Base-by-base conservation (phyloP, 2,888 invertebrate genomes). In the Bombylius discolor region DNA sequence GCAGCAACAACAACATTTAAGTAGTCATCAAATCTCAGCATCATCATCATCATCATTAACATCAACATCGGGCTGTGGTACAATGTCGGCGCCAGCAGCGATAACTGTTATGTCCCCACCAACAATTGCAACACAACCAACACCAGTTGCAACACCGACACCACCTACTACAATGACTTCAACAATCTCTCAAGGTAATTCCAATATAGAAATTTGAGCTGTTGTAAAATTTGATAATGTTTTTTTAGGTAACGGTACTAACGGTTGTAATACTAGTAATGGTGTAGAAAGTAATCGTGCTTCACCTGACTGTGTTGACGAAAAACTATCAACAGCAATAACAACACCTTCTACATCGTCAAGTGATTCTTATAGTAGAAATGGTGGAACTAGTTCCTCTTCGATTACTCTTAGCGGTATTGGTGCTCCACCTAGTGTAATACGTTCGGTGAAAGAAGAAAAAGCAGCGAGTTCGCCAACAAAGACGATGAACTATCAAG, bases 361-460 rank as follows among this genome's bases (percentile, higher is more conserved):
- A 23, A 50, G 14, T 42, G 57, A 56, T 55, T 33, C 46, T 12
- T 61, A 62, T 51, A 64, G 68, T 34, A 42, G 42, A 31, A 6
- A 12, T 42, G 34, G 34, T 34, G 48, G 33, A 48, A 39, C 5
- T 42, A 42, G 11, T 11, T 11, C 39, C 11, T 7, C 39, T 11
- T 36, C 36, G 6, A 11, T 8, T 11, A 4, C 39, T 1, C 11
- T 42, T 8, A 48, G 51, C 39, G 45, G 47, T 47, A 49, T 48
- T 32, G 60, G 57, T 32, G 58, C 58, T 51, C 50, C 55, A 13
- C 56, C 33, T 47, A 73, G 74, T 65, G 74, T 74, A 55, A 74
- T 74, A 61, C 70, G 74, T 48, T 70, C 72, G 0, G 71, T 74
- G 4, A 73, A 73, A 59, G 72, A 73, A 61, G 74, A 74, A 60